Evolutionary conservation across 1,140 invertebrate genomes (phyloP).

Genomic region (Drosophila leontia): DNA sequence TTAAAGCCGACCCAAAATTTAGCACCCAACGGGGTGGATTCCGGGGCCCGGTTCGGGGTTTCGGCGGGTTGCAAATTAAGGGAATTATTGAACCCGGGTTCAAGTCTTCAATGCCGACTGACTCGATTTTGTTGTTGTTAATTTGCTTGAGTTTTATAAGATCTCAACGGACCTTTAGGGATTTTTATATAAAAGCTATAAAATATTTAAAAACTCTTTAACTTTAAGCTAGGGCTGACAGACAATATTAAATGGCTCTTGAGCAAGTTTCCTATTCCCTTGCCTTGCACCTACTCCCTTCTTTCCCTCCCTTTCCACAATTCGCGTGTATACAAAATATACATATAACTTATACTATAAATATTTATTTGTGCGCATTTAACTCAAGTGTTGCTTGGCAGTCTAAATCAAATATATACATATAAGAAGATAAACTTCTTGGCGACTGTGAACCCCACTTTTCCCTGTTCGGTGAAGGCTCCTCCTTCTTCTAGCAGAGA

Average conservation of each 20-base stretch:
- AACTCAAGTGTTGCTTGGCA: slow-evolving; percentile 53
- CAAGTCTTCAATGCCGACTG: slow-evolving; percentile 2
- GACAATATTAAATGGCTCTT: too few relatives aligned
- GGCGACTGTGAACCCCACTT: slow-evolving; percentile 13
- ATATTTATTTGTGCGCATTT: slow-evolving; percentile 40
- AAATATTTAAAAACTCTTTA: too few relatives aligned
- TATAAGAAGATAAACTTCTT: slow-evolving; percentile 55
- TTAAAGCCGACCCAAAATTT: slow-evolving; percentile 68
- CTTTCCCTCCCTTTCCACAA: background rate
- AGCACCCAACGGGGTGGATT: slow-evolving; percentile 28
- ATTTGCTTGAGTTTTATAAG: background rate
- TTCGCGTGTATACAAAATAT: slow-evolving; percentile 18
- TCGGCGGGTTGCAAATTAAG: slow-evolving; percentile 16
- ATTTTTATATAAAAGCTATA: too few relatives aligned
- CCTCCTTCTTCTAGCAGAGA: slow-evolving; percentile 11
- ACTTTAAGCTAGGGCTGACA: background rate
- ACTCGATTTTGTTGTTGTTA: background rate
- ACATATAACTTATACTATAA: slow-evolving; percentile 17
- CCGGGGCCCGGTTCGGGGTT: background rate
- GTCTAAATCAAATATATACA: slow-evolving; percentile 60
- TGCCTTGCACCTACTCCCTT: background rate
- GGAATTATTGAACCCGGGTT: slow-evolving; percentile 31
- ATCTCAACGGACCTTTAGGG: background rate
- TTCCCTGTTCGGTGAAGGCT: slow-evolving; percentile 25
- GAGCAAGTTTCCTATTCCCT: slow-evolving; percentile 8